A percentile compares a stretch with the other conserved stretches of the same genome.
These are phyloP conservation scores for Pachypanchax playfairii DNA, from an alignment of 2,113 vertebrate species.

Conservation along the genomic window DNA sequence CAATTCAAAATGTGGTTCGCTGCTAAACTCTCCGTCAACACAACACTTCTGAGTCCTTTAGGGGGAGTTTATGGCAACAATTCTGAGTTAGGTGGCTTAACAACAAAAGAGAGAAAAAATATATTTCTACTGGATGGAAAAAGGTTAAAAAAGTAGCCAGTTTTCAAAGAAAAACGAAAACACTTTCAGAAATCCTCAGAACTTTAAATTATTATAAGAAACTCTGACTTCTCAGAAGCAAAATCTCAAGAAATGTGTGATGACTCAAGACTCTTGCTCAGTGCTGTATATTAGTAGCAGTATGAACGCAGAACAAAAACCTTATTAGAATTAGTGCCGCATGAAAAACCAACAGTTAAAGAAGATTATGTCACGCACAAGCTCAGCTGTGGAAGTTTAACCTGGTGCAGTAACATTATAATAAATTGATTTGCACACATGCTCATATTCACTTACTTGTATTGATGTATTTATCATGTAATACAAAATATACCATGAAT, in stretches of 20 bases:
- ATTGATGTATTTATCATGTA: slow-evolving; percentile 40
- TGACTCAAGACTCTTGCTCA: neutral
- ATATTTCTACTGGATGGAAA: too few species aligned
- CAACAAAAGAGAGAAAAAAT: too few species aligned
- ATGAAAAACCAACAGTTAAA: slow-evolving; percentile 25
- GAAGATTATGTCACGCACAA: slow-evolving; percentile 28
- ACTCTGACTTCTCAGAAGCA: too few species aligned
- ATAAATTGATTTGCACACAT: slow-evolving; percentile 54
- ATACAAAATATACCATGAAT: slow-evolving; percentile 20
- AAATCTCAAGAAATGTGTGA: neutral
- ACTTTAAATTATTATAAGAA: too few species aligned
- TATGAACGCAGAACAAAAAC: neutral
- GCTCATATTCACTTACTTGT: slow-evolving; percentile 42
- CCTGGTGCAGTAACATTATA: slow-evolving; percentile 31
- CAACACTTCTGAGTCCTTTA: too few species aligned
- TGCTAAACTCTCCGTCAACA: too few species aligned
- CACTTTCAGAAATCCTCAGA: too few species aligned
- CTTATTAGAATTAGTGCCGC: slow-evolving; percentile 7
- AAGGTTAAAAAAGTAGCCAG: too few species aligned
- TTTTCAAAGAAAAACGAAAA: too few species aligned
- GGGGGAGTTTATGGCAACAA: too few species aligned
- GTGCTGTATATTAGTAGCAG: neutral
- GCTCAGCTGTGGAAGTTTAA: slow-evolving; percentile 21
- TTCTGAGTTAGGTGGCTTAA: too few species aligned
- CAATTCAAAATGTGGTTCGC: too few species aligned